Base-by-base conservation (phyloP, 2,888 invertebrate genomes). In the Petrolisthes manimaculis region DNA sequence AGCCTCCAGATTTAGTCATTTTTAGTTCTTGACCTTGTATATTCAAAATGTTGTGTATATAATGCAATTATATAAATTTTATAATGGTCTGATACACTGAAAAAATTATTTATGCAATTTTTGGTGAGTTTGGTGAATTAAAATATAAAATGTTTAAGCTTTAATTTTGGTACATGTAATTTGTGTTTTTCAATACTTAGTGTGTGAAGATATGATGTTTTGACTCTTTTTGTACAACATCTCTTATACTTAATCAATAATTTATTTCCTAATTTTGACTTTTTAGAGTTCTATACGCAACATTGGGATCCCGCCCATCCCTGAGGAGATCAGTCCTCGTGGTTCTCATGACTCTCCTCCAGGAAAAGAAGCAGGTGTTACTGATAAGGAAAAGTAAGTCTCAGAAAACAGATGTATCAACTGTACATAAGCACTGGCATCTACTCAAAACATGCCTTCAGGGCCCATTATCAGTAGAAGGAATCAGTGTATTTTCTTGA, bases 291-390 rank as follows among this genome's bases (percentile, higher is more conserved):
- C 88, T 14, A 56, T 88, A 69, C 88, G 88, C 61, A 55, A 56
- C 74, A 4, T 84, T 71, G 84, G 79, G 18, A 84, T 88, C 54
- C 88, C 84, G 51, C 80, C 88, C n/a, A 88, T 88, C 78, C 88
- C 88, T n/a, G 88, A 88, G 54, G 88, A 84, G 55, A 88, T 88
- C 51, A 88, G 88, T 71, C 88, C 88, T n/a, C 79, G 80, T 12
- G 51, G n/a, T 56, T 56, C 88, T 4, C 74, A 84, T 18, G 78
- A 71, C 3, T 82, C 83, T 0, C 77, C 77, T 12, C 5, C 77
- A 5, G 54, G 8, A 8, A 77, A 75, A 21, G 67, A 82, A 18
- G 37, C 37, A 18, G 61, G 69, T 24, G 24, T 75, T 8, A 18
- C 55, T 37, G 83, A 80, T 55, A 88, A 88, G 53, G 88, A 88